Evolutionary conservation across 2,888 invertebrate genomes (phyloP).

Genomic region (Ashinkailepas kermadecensis): DNA sequence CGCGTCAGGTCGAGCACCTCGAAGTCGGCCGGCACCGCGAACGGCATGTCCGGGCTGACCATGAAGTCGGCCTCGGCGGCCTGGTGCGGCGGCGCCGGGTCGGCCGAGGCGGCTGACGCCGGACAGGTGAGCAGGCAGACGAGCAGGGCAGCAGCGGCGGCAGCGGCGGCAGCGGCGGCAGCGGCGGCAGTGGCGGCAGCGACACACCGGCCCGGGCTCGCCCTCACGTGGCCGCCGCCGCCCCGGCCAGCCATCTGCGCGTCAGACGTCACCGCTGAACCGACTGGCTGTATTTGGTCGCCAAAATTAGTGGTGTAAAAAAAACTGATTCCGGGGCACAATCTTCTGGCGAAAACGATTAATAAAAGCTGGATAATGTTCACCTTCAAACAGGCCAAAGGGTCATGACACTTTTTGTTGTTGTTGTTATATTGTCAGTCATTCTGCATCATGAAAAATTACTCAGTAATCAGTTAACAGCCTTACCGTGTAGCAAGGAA

Average conservation of each 20-base stretch:
- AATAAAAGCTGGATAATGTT: no score
- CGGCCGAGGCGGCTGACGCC: neutral
- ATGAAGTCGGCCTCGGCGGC: slow-evolving; percentile 1
- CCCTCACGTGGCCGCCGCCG: neutral
- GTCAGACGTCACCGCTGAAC: neutral
- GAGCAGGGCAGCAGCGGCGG: neutral
- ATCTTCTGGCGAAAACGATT: neutral
- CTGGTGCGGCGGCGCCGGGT: neutral
- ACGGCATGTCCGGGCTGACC: neutral
- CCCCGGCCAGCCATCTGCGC: neutral
- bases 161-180: neutral
- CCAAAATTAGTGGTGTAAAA: neutral
- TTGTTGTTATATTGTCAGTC: no score
- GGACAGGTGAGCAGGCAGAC: neutral
- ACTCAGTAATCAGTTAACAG: no score
- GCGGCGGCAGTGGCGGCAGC: neutral
- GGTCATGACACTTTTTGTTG: no score
- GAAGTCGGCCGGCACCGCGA: slow-evolving; percentile 3
- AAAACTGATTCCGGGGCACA: neutral
- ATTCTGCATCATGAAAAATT: no score
- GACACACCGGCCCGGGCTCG: neutral
- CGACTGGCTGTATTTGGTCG: neutral
- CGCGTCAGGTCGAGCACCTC: neutral
- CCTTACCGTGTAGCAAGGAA: no score
- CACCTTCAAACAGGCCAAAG: no score